Percentiles rank a stretch among this genome's conserved stretches.
These are phyloP conservation scores for Isotomurus palustris DNA, from an alignment of 2,888 invertebrate genomes.

Conservation along the genomic window DNA sequence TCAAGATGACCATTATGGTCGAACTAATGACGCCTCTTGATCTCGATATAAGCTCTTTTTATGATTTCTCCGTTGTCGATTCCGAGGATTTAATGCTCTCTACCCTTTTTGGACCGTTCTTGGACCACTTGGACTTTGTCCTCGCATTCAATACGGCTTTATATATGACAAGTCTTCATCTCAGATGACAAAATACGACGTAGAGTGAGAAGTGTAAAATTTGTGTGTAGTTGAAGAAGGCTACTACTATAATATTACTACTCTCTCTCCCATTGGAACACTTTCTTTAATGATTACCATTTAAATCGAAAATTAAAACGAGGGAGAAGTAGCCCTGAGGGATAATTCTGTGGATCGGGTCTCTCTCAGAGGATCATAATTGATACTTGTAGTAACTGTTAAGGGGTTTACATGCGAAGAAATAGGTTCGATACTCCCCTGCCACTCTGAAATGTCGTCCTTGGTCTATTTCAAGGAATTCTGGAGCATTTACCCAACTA, in stretches of 20 bases:
- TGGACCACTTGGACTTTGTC: no score
- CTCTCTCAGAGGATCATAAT: neutral
- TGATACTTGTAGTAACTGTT: neutral
- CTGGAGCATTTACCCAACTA: no score
- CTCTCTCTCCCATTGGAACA: neutral
- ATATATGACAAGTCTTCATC: no score
- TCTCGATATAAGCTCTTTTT: no score
- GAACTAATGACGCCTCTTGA: constrained; percentile 9
- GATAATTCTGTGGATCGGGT: neutral
- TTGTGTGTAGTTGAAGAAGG: no score
- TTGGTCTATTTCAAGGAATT: no score
- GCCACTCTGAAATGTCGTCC: neutral
- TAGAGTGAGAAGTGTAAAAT: no score
- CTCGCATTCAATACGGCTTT: no score
- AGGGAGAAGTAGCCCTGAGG: neutral
- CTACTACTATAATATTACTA: no score
- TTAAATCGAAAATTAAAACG: constrained; percentile 4
- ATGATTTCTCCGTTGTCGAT: neutral
- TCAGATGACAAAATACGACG: no score
- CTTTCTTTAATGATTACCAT: constrained; percentile 1
- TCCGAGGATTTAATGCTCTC: neutral
- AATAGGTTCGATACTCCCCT: neutral
- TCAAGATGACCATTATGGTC: constrained; percentile 7
- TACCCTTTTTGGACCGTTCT: neutral
- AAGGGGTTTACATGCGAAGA: neutral